Evolutionary conservation across 2,797 vertebrate species (phyloP).

Genomic region (Protosalanx chinensis): DNA sequence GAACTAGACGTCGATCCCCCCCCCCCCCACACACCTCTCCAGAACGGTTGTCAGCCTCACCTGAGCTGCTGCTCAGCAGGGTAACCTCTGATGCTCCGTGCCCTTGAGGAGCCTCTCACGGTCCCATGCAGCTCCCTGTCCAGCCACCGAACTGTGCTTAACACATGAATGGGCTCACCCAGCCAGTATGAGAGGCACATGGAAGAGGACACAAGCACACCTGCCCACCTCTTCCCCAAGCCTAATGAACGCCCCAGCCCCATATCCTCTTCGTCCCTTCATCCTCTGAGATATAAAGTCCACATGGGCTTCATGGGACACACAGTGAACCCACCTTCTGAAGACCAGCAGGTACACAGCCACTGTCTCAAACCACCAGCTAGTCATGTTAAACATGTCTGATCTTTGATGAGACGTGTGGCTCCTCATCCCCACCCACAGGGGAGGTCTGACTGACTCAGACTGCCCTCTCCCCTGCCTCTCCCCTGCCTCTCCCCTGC

Average conservation of each 20-base stretch:
- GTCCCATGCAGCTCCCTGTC: slow-evolving; percentile 25
- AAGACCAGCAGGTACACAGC: slow-evolving; percentile 24
- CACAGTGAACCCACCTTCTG: slow-evolving; percentile 37
- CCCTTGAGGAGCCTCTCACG: slow-evolving; percentile 26
- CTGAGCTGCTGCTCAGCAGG: slow-evolving; percentile 29
- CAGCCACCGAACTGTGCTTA: slow-evolving; percentile 41
- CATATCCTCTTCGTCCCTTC: neutral
- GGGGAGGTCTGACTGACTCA: neutral
- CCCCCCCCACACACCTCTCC: slow-evolving; percentile 12
- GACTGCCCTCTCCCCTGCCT: neutral
- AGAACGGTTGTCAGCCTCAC: slow-evolving; percentile 17
- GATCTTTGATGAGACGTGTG: slow-evolving; percentile 50
- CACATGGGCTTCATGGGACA: neutral
- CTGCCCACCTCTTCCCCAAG: slow-evolving; percentile 11
- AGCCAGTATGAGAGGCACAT: slow-evolving; percentile 38
- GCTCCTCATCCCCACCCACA: slow-evolving; percentile 20
- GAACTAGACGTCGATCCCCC: slow-evolving; percentile 26
- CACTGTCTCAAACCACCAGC: neutral
- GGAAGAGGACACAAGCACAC: slow-evolving; percentile 35
- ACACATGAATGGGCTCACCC: slow-evolving; percentile 49
- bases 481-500: no score
- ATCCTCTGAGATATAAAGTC: neutral
- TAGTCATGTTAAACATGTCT: slow-evolving; percentile 44
- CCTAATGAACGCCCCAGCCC: neutral
- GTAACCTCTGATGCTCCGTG: slow-evolving; percentile 37